These are phyloP conservation scores for Gobio gobio DNA, from an alignment of 2,113 vertebrate genomes.

Conservation along the genomic window DNA sequence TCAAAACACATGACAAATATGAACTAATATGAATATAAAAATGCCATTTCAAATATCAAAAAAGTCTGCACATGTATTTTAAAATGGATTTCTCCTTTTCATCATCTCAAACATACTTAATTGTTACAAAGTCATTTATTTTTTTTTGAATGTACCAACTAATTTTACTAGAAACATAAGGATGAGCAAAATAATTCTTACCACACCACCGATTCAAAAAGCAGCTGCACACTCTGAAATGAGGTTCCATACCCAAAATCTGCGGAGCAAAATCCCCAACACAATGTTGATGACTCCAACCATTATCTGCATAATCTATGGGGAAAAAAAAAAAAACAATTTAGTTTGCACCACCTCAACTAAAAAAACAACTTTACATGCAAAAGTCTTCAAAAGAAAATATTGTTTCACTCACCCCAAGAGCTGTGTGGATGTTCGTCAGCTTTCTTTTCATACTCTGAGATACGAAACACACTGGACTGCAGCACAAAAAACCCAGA, in stretches of 20 bases:
- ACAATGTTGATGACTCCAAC: slow-evolving; percentile 66
- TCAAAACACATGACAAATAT: background rate
- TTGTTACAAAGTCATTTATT: background rate
- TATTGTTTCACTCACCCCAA: slow-evolving; percentile 66
- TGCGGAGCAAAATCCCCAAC: background rate
- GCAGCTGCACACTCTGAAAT: rapidly evolving
- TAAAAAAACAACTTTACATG: background rate
- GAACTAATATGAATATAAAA: background rate
- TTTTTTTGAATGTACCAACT: too few species aligned
- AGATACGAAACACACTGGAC: slow-evolving; percentile 64
- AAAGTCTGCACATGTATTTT: background rate
- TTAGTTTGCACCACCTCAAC: background rate
- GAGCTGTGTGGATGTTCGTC: slow-evolving; percentile 43
- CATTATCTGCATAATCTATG: slow-evolving; percentile 70
- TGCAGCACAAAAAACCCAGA: slow-evolving; percentile 67
- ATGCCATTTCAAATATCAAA: background rate
- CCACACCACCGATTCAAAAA: slow-evolving; percentile 64
- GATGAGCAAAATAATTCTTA: slow-evolving; percentile 54
- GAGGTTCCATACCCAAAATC: rapidly evolving
- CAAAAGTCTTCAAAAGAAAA: background rate
- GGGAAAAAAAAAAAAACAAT: slow-evolving; percentile 15
- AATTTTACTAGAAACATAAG: background rate
- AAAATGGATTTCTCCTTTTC: background rate
- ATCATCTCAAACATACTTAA: background rate
- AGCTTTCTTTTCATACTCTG: slow-evolving; percentile 45